phyloP scores from a whole-genome alignment of 1,140 invertebrate species.

The Eumaeus atala region DNA sequence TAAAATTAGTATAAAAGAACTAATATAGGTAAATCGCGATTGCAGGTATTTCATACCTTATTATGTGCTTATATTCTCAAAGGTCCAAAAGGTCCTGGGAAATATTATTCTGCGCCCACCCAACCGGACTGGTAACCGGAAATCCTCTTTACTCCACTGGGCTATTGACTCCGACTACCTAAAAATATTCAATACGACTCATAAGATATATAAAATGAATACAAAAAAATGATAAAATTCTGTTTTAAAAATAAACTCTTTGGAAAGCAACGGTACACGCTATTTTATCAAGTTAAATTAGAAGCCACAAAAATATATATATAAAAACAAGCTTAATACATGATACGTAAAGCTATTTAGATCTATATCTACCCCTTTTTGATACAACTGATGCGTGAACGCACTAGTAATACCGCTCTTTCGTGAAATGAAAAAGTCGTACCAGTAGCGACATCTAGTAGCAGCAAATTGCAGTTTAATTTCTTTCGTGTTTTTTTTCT shows the following conservation, averaged over 20 bases:
- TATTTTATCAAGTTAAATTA: slow-evolving; percentile 5
- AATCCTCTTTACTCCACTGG: too few species aligned
- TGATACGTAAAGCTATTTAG: slow-evolving; percentile 41
- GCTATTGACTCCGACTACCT: too few species aligned
- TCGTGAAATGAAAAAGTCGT: slow-evolving; percentile 5
- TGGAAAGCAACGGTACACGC: slow-evolving; percentile 2
- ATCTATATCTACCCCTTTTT: slow-evolving; percentile 50
- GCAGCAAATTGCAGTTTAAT: neutral
- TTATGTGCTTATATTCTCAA: too few species aligned
- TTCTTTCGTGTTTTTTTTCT: neutral
- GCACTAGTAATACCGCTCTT: slow-evolving; percentile 21
- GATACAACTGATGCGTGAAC: slow-evolving; percentile 41
- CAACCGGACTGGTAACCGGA: too few species aligned
- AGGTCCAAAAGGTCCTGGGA: too few species aligned
- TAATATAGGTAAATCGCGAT: too few species aligned
- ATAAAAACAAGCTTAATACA: slow-evolving; percentile 20
- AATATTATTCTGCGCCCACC: too few species aligned
- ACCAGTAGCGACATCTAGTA: slow-evolving; percentile 20
- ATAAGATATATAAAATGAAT: too few species aligned
- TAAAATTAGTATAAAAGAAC: too few species aligned
- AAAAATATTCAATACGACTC: too few species aligned
- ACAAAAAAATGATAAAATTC: slow-evolving; percentile 1
- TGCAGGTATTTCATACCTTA: too few species aligned
- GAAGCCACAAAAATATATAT: slow-evolving; percentile 9
- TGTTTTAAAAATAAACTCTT: neutral